Base-by-base conservation (phyloP, 2,888 invertebrate species). In the Archips crataeganus region DNA sequence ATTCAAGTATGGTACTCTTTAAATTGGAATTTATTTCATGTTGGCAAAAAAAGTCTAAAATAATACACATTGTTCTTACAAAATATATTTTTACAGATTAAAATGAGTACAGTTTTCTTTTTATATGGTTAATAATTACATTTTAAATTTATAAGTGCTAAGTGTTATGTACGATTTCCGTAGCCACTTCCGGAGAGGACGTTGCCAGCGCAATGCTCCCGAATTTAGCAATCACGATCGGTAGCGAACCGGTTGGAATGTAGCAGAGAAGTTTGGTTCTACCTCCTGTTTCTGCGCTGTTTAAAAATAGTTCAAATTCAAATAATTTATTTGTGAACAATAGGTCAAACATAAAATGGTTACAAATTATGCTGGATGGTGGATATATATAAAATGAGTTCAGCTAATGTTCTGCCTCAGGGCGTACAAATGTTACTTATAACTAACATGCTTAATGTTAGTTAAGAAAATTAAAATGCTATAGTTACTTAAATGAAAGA, bases 161-260 rank as follows among this genome's bases (percentile, higher is more conserved):
- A 63, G 59, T 75, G 73, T 74, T 77, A 82, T 8, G 2, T 23
- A 1, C 6, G 23, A 6, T 82, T 82, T 87, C 81, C 82, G 79
- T 75, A 75, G 79, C 75, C 71, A 82, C 80, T 84, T 91, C 89
- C 90, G 87, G 85, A 83, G 85, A 78, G 80, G 87, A 90, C 90
- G 88, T 92, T 91, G 93, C 93, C 91, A 89, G 93, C 91, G 86
- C 84, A 90, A 91, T 89, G 90, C 93, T 93, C 91, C 92, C 89
- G 93, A 90, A 92, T 93, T 92, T 91, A 93, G 91, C 92, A 90
- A 88, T 80, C 75, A 71, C 75, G 71, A 54, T 54, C 54, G 62
- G 73, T 75, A 79, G 71, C 60, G 70, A 75, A 75, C 70, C 74
- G 74, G 74, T 74, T 74, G 60, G 64, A 65, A 69, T 63, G 63